These are phyloP conservation scores for Tetranychus urticae DNA, from an alignment of 1,140 invertebrate genomes.

Conservation along the genomic window DNA sequence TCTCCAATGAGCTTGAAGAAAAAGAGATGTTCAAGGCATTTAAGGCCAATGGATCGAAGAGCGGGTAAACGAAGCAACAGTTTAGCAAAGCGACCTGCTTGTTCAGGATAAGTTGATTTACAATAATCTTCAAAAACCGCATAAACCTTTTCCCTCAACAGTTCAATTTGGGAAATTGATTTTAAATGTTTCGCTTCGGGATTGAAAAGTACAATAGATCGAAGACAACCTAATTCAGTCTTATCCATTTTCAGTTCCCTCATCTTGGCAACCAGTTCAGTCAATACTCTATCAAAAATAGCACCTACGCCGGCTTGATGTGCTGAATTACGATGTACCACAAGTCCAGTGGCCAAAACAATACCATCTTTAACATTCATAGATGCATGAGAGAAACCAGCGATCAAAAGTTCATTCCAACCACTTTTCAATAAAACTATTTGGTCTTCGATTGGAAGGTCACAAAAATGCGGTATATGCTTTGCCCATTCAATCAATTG, in stretches of 20 bases:
- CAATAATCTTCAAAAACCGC: slow-evolving; percentile 83
- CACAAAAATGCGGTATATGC: slow-evolving; percentile 77
- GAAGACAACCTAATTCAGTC: slow-evolving; percentile 75
- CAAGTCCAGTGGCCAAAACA: slow-evolving; percentile 43
- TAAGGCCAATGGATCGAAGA: slow-evolving; percentile 77
- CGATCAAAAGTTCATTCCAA: slow-evolving; percentile 90
- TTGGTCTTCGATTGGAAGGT: slow-evolving; percentile 72
- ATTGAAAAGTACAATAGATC: slow-evolving; percentile 87
- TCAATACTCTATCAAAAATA: slow-evolving; percentile 78
- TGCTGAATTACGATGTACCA: slow-evolving; percentile 59
- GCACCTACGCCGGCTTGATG: slow-evolving; percentile 51
- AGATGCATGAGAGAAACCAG: slow-evolving; percentile 77
- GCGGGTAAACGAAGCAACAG: slow-evolving; percentile 73
- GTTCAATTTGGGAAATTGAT: slow-evolving; percentile 53
- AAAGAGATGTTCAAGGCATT: slow-evolving; percentile 84
- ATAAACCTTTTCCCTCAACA: slow-evolving; percentile 77
- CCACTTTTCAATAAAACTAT: slow-evolving; percentile 59
- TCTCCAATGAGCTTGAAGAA: slow-evolving; percentile 61
- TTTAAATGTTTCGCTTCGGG: slow-evolving; percentile 74
- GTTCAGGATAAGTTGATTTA: slow-evolving; percentile 53
- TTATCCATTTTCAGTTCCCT: slow-evolving; percentile 86
- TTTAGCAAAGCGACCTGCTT: slow-evolving; percentile 82
- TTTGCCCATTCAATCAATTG: slow-evolving; percentile 32
- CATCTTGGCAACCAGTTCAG: slow-evolving; percentile 86
- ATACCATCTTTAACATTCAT: slow-evolving; percentile 48